These are phyloP conservation scores for Crematogaster levior DNA, from an alignment of 2,888 invertebrate genomes.

Conservation along the genomic window DNA sequence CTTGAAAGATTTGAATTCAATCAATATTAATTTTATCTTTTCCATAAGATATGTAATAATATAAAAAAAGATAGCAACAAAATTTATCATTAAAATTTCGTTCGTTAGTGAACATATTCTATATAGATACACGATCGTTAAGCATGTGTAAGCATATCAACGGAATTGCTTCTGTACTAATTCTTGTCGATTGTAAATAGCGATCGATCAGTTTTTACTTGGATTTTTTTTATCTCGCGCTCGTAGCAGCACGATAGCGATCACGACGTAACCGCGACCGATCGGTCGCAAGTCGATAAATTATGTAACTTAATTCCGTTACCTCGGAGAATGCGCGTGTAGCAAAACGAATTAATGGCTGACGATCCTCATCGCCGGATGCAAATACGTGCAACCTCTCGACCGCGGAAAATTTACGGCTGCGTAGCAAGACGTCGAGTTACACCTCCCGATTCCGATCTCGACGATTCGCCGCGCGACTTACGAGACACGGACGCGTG, in stretches of 20 bases:
- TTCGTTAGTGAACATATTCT: background rate
- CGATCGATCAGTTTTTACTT: constrained; percentile 17
- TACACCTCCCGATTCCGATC: constrained; percentile 6
- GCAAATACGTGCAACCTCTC: constrained; percentile 8
- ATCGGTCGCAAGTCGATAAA: constrained; percentile 52
- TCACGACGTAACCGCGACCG: constrained; percentile 33
- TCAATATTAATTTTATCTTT: background rate
- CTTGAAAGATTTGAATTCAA: background rate
- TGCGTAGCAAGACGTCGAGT: background rate
- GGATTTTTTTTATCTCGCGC: constrained; percentile 3
- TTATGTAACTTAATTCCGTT: constrained; percentile 61
- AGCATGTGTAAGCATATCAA: constrained; percentile 58
- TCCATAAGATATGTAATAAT: background rate
- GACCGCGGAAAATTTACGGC: constrained; percentile 10
- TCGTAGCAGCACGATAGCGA: background rate
- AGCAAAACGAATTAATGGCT: constrained; percentile 38
- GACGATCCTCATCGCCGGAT: constrained; percentile 2
- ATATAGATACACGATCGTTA: constrained; percentile 60
- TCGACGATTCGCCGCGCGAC: background rate
- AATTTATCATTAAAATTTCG: background rate
- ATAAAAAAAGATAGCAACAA: background rate
- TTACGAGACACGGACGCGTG: background rate
- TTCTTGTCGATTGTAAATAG: constrained; percentile 9
- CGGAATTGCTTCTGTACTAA: constrained; percentile 62
- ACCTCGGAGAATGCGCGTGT: constrained; percentile 19